These are phyloP conservation scores for Rhingia rostrata DNA, from an alignment of 2,888 invertebrate genomes.

Conservation along the genomic window DNA sequence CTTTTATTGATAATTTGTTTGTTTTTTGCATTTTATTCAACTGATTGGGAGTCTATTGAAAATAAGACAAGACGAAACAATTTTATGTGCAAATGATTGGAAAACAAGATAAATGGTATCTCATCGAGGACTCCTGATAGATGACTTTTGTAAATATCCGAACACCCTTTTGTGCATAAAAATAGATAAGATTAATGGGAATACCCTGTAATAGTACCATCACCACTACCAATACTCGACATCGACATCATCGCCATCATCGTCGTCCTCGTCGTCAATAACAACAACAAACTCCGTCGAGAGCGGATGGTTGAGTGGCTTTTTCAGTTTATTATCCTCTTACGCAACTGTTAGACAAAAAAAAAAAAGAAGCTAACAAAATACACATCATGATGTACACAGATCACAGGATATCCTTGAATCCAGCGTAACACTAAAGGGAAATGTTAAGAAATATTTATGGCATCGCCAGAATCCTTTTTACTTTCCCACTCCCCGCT, in stretches of 20 bases:
- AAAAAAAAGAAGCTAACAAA: conserved; percentile 3
- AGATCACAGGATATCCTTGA: conserved; percentile 56
- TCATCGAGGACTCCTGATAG: conserved; percentile 58
- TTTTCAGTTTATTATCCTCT: conserved; percentile 56
- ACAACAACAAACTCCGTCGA: not conserved
- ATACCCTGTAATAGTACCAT: not conserved
- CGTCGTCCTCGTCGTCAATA: conserved; percentile 35
- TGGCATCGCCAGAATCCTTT: conserved; percentile 63
- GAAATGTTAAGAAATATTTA: conserved; percentile 71
- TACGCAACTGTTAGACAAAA: conserved; percentile 43
- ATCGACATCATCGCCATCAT: conserved; percentile 44
- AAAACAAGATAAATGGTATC: conserved; percentile 54
- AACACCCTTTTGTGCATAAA: conserved; percentile 39
- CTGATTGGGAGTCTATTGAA: not conserved
- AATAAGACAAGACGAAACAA: not conserved
- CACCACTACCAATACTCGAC: not conserved
- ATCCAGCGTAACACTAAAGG: conserved; percentile 34
- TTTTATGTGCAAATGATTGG: conserved; percentile 40
- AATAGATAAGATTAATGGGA: conserved; percentile 64
- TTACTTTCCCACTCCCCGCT: not conserved
- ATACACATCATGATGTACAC: conserved; percentile 45
- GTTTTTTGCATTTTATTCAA: not conserved
- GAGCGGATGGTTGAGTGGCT: not conserved
- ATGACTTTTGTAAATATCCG: conserved; percentile 34
- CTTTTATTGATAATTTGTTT: not conserved